Base-by-base conservation (phyloP, 2,113 vertebrate species). In the Indri indri region DNA sequence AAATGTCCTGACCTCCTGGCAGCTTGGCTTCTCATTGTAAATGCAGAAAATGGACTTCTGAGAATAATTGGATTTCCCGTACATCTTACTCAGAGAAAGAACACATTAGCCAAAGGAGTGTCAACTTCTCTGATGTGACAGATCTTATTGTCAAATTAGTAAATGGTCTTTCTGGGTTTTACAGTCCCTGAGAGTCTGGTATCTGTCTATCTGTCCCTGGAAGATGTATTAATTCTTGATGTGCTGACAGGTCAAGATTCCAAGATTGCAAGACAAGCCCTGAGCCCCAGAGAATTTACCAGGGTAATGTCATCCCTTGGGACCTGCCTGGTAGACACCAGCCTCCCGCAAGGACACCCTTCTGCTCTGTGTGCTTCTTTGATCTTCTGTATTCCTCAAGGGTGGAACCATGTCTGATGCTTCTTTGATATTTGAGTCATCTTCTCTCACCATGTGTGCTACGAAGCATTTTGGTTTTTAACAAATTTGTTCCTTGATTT, bases 361-460 rank as follows among this genome's bases (percentile, higher is more conserved):
- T 86, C 74, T 59, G 73, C 79, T 93, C 95, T 45, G 66, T 11
- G 20, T 80, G 95, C 45, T 52, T 84, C 96, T 97, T 87, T 96
- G 95, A 96, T 97, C 93, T 57, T 65, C 88, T 70, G 27, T 18
- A 25, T 73, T 81, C 76, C 79, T 95, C 63, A 61, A 65, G 90
- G 90, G 68, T 59, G 40, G 82, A 68, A 47, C 37, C 0, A 1
- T 65, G 45, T 45, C 85, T 94, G 82, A 91, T 23, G 57, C 30
- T 47, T 86, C 96, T 80, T 94, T 88, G 91, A 87, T 90, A 86
- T 92, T 54, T 96, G 97, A 97, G 83, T 91, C 91, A 96, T 95
- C 73, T 86, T 93, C 91, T 97, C 76, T 71, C 91, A 94, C 79
- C 86, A 94, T 54, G 68, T 82, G 70, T 83, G 91, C 86, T 89